Evolutionary conservation across 2,888 invertebrate species (phyloP), one percentile per base, ranked within the genome.

Genomic region (Noctua pronuba): DNA sequence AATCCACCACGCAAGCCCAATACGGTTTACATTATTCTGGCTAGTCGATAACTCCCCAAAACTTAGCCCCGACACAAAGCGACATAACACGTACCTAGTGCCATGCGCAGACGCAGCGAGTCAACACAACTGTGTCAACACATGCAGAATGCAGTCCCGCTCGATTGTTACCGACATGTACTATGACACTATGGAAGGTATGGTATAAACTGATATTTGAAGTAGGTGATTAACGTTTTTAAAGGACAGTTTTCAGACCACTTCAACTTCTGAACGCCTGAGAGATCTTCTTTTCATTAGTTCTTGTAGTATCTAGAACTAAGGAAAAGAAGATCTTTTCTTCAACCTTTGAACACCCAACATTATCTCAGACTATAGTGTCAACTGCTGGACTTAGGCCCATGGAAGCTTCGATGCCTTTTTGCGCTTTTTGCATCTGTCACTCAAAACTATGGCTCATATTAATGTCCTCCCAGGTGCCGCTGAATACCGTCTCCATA

Each of bases 61-160:
- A 49, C 49, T 16, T 7, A 4, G 71, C 35, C 35, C 77, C 55
- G 52, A 49, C 77, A 72, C 77, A 77, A 74, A 52, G 78, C 71
- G 55, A 71, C 75, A 65, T n/a, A 31, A 35, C 55, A 70, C 80
- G 72, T 65, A 75, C 77, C 74, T 62, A 80, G 82, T 52, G 65
- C 52, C 18, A 7, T 58, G 75, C 75, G 79, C 80, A 82, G 82
- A 83, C 80, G 77, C 79, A 76, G 79, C 83, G 76, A 81, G 80
- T 78, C 77, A 77, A 84, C 67, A 86, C 87, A 87, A 80, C 88
- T 87, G 88, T 86, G 84, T 88, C 86, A 89, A 88, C 75, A 87
- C 58, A 79, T 79, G 79, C 82, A 87, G 84, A 88, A 87, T 79
- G 84, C 83, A 84, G 73, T 55, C 73, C 71, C 58, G 69, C 80